Base-by-base conservation (phyloP, 1,140 invertebrate genomes). In the Bombus ignitus region DNA sequence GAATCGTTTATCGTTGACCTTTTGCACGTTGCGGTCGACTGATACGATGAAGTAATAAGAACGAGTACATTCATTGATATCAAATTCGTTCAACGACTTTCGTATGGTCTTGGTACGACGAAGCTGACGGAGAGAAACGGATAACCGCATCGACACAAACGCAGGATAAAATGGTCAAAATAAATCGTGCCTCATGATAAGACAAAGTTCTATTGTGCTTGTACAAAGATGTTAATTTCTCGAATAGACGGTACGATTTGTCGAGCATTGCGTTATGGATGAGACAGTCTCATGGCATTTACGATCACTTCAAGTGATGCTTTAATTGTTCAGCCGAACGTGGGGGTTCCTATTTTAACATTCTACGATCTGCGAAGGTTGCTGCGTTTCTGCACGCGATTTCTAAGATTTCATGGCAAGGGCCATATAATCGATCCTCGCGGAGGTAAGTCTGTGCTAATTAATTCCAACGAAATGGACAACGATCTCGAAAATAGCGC, bases 311-410 rank as follows among this genome's bases (percentile, higher is more conserved):
- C 83, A 83, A 82, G 75, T 37, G 79, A 80, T 68, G 75, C 79
- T 93, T 94, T 93, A 94, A 94, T 94, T 93, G 88, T 62, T 75
- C 76, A 75, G 37, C 70, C 44, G 85, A 88, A 93, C 93, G 94
- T 94, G 92, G 87, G 91, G 92, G 93, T 92, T 90, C 88, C 81
- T 71, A 79, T 79, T 81, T 89, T 88, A 91, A 93, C 89, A 90
- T 84, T 81, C 44, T 62, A 28, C 12, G 35, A 78, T 73, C 37
- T 42, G 32, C 65, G 32, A 84, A 74, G 9, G 1, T 84, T 59
- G 28, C 42, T 15, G 15, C 39, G 22, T 39, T 66, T 39, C 13
- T 4, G 15, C 53, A 44, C 44, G 79, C 39, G 32, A 72, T 32
- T 81, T 59, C 62, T 3, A 42, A n/a, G 44, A 71, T 71, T 47